phyloP scores from a whole-genome alignment of 35 echinoderm and acorn worm genomes.

The Eucidaris tribuloides region DNA sequence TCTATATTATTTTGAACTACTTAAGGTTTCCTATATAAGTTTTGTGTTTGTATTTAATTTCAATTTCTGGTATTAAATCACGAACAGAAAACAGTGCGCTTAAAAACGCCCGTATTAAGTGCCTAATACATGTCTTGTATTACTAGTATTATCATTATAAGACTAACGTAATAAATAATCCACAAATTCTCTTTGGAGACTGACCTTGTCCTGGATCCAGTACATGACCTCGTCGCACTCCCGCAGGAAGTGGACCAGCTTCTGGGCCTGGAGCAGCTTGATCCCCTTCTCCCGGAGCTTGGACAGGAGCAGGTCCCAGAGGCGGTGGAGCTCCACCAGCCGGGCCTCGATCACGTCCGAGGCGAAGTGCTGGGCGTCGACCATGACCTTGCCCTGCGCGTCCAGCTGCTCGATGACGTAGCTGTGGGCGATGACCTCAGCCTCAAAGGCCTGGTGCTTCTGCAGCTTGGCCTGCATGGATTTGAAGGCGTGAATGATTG shows the following conservation, averaged over 20 bases:
- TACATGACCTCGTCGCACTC: conserved; percentile 97
- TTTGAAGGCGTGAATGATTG: background rate
- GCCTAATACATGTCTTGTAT: too few species aligned
- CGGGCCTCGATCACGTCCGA: conserved; percentile 92
- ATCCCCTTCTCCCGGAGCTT: conserved; percentile 96
- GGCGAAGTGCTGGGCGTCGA: conserved; percentile 79
- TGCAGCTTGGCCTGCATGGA: conserved; percentile 86
- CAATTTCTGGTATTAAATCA: too few species aligned
- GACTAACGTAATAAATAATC: too few species aligned
- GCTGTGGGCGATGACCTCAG: conserved; percentile 92
- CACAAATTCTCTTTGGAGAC: too few species aligned
- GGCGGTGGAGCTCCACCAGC: conserved; percentile 86
- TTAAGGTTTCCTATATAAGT: too few species aligned
- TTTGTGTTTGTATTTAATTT: too few species aligned
- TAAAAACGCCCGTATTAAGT: too few species aligned
- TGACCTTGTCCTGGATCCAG: conserved; percentile 98
- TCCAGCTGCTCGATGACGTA: conserved; percentile 95
- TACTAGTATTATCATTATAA: too few species aligned
- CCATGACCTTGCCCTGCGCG: conserved; percentile 75
- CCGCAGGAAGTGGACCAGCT: conserved; percentile 91
- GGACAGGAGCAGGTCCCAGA: conserved; percentile 92
- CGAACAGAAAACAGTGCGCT: too few species aligned
- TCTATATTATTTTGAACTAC: too few species aligned
- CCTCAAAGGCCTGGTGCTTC: conserved; percentile 99
- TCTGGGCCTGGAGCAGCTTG: conserved; percentile 97